Conservation (phyloP, 2,113 vertebrate genomes). For the Tachysurus fulvidraco region DNA sequence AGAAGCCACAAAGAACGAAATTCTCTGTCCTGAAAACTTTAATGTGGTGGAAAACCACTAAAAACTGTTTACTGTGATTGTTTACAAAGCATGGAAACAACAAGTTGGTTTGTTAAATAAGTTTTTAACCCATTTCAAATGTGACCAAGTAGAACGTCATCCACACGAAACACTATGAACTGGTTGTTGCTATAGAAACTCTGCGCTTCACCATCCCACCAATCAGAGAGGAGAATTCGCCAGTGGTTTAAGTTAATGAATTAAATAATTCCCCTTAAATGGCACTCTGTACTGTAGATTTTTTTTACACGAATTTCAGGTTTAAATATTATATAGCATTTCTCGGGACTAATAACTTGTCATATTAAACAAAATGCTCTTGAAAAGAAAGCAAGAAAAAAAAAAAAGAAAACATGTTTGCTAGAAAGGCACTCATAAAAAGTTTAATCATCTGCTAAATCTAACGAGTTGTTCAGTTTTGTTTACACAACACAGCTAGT, state of each 20-base stretch:
- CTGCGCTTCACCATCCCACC: not conserved
- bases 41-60: not conserved
- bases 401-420: not conserved
- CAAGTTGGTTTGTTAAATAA: not conserved
- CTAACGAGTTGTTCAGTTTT: too few species aligned
- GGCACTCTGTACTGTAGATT: not conserved
- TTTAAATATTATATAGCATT: not conserved
- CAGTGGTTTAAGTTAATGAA: not conserved
- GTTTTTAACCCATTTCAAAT: not conserved
- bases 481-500: not conserved
- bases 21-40: not conserved
- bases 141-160: not conserved
- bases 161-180: not conserved
- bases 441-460: not conserved
- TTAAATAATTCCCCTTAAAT: not conserved
- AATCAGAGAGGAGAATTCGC: not conserved
- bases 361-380: not conserved
- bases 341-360: not conserved
- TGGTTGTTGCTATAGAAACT: not conserved
- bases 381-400: too few species aligned
- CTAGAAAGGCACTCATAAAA: not conserved
- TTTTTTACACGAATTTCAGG: not conserved
- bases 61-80: not conserved
- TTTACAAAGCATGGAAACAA: not conserved
- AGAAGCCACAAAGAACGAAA: not conserved